Conservation (phyloP, 2,113 vertebrate genomes). For the Marcusenius ussheri region DNA sequence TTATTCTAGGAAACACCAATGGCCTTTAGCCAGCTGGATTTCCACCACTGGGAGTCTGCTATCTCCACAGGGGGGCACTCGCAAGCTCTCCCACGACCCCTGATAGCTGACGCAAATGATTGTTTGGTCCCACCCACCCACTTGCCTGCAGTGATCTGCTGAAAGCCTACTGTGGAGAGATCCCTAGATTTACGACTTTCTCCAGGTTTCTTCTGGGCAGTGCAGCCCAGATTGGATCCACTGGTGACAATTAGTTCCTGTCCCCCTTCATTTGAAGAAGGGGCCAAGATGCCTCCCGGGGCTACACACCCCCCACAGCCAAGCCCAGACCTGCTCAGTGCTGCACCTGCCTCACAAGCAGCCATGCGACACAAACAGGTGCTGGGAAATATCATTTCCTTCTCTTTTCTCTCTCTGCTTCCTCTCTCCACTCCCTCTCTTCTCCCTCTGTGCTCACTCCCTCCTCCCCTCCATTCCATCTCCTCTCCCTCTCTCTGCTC, state of each 20-base stretch:
- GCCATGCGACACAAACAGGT: not conserved
- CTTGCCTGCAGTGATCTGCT: not conserved
- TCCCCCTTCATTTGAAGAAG: not conserved
- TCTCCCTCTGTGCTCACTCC: slow-evolving; percentile 18
- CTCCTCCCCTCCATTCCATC: not conserved
- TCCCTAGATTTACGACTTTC: not conserved
- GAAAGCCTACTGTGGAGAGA: not conserved
- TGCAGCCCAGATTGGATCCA: not conserved
- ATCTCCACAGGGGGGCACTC: not conserved
- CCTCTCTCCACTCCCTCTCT: not conserved
- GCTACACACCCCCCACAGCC: not conserved
- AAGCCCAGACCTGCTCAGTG: not conserved
- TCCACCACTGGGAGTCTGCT: not conserved
- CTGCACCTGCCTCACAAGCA: not conserved
- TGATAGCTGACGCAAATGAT: not conserved
- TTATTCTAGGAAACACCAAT: not conserved
- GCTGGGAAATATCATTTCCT: not conserved
- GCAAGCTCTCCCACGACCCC: not conserved
- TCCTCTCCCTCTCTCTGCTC: not conserved
- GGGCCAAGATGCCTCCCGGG: not conserved
- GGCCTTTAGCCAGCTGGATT: not conserved
- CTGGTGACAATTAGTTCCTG: not conserved
- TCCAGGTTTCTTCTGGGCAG: not conserved
- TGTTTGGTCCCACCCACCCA: not conserved
- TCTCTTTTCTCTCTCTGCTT: not conserved